phyloP scores from a whole-genome alignment of 2,797 vertebrate genomes.

The Leptodactylus fallax region DNA sequence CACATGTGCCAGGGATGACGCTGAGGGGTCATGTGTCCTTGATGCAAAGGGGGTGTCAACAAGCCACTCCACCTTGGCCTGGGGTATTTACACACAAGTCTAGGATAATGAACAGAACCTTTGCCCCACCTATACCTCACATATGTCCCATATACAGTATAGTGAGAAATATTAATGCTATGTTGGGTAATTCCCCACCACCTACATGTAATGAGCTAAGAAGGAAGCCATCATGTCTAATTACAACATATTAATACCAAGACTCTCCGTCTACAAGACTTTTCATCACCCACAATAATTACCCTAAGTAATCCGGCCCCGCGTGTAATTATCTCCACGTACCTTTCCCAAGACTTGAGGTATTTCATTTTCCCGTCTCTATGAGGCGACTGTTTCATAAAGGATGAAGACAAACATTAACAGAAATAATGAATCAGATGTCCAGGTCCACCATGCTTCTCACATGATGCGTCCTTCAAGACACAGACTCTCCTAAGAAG shows the following conservation, averaged over 20 bases:
- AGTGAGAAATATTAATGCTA: no score
- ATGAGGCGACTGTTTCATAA: background rate
- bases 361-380: slow-evolving; percentile 7
- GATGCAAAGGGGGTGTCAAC: background rate
- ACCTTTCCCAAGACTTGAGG: slow-evolving; percentile 25
- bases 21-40: background rate
- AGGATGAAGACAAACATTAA: background rate
- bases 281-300: background rate
- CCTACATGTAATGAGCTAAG: background rate
- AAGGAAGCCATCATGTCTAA: background rate
- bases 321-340: background rate
- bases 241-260: background rate
- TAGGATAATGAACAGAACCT: no score
- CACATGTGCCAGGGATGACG: no score
- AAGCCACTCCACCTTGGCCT: background rate
- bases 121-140: background rate
- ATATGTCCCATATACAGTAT: no score
- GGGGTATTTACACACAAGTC: background rate
- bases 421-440: background rate
- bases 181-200: background rate
- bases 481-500: background rate
- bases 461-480: slow-evolving; percentile 28
- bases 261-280: background rate
- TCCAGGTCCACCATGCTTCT: background rate
- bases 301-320: background rate